Evolutionary conservation across 2,113 vertebrate genomes (phyloP).

Genomic region (Theropithecus gelada): DNA sequence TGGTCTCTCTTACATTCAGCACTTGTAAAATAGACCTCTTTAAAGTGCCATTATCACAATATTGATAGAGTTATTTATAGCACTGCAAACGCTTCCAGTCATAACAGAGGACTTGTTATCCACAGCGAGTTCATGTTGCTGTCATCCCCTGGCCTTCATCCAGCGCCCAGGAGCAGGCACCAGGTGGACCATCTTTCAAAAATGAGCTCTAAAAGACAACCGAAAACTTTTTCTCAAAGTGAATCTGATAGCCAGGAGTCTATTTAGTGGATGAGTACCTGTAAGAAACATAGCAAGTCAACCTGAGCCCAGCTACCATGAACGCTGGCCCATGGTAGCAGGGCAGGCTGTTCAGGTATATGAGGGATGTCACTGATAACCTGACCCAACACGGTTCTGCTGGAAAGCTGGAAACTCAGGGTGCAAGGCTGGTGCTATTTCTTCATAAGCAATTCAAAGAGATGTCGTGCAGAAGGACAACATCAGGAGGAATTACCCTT

Average conservation of each 20-base stretch:
- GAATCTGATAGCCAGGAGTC: not conserved
- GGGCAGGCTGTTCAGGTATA: not conserved
- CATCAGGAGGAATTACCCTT: not conserved
- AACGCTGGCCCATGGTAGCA: not conserved
- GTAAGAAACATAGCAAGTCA: not conserved
- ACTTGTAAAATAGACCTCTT: conserved; percentile 89
- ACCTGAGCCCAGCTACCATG: not conserved
- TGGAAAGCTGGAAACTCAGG: not conserved
- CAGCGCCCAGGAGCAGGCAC: conserved; percentile 83
- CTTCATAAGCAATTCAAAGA: not conserved
- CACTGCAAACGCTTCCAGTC: conserved; percentile 85
- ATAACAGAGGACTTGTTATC: conserved; percentile 88
- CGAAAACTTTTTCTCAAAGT: conserved; percentile 65
- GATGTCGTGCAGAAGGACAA: not conserved
- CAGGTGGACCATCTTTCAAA: conserved; percentile 83
- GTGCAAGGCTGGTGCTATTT: not conserved
- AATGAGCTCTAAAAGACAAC: conserved; percentile 71
- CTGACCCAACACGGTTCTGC: not conserved
- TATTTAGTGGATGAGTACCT: not conserved
- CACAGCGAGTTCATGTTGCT: conserved; percentile 79
- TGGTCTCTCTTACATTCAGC: conserved; percentile 86
- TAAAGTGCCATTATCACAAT: conserved; percentile 91
- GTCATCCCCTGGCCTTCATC: conserved; percentile 85
- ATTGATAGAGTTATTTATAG: conserved; percentile 92
- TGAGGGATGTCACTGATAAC: not conserved